Conservation (phyloP, 1,140 invertebrate genomes). For the Melanaphis sacchari region DNA sequence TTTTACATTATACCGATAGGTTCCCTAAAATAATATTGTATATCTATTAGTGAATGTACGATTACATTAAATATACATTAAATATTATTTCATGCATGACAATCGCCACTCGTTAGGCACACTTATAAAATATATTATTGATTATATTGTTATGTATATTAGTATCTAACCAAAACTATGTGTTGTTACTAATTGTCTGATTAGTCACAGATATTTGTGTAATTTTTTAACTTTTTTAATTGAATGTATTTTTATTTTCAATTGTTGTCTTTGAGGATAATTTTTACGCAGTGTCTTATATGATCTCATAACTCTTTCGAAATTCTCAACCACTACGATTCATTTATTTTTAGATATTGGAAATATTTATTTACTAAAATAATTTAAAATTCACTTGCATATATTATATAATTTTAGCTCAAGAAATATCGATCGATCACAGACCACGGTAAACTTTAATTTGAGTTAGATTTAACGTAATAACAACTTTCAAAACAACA, state of each 20-base stretch:
- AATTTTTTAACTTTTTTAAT: not conserved
- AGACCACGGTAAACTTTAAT: not conserved
- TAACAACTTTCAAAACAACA: not conserved
- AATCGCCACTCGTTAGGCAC: not conserved
- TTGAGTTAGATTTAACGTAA: not conserved
- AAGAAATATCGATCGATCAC: not conserved
- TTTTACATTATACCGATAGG: not conserved
- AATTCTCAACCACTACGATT: not conserved
- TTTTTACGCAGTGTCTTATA: not conserved
- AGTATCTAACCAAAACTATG: not conserved
- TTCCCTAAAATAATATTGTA: not conserved
- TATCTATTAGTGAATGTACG: not conserved
- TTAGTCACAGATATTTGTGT: not conserved
- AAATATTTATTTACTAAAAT: not conserved
- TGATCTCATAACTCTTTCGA: not conserved
- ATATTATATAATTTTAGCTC: not conserved
- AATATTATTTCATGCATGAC: not conserved
- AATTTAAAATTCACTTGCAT: not conserved
- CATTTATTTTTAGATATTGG: not conserved
- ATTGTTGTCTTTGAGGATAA: not conserved
- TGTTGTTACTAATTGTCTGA: not conserved
- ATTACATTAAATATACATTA: not conserved
- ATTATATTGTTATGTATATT: not conserved
- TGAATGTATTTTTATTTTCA: not conserved
- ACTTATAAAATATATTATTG: not conserved